Percentiles rank a stretch among this genome's conserved stretches.
phyloP scores from a whole-genome alignment of 2,113 vertebrate species.

The Chloroceryle aenea region DNA sequence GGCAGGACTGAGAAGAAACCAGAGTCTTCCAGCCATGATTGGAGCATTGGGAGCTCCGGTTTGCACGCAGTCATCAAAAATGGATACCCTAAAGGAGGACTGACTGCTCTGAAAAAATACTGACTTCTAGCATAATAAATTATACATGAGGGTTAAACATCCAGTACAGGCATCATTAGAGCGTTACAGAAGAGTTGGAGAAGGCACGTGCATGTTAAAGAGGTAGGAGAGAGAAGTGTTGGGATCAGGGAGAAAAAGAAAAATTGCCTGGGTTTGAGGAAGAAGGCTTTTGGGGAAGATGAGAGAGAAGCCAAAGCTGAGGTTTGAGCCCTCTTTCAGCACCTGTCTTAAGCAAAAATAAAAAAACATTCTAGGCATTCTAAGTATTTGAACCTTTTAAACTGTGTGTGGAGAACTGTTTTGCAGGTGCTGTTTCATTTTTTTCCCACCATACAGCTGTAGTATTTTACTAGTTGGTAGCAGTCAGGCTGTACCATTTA shows the following conservation, averaged over 20 bases:
- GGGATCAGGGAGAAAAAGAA: neutral
- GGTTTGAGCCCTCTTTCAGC: neutral
- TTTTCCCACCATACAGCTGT: neutral
- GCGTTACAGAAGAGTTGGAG: slow-evolving; percentile 51
- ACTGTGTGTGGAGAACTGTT: neutral
- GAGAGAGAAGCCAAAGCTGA: slow-evolving; percentile 49
- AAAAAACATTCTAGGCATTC: neutral
- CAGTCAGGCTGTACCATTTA: neutral
- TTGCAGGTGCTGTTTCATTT: neutral
- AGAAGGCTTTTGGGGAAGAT: neutral
- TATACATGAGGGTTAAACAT: neutral
- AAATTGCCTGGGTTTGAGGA: neutral
- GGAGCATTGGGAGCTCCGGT: slow-evolving; percentile 78
- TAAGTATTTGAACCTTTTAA: slow-evolving; percentile 18
- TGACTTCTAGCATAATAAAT: neutral
- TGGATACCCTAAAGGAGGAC: slow-evolving; percentile 80
- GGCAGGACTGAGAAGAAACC: slow-evolving; percentile 91
- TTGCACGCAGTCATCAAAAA: slow-evolving; percentile 72
- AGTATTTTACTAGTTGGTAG: neutral
- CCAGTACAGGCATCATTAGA: neutral
- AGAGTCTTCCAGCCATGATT: slow-evolving; percentile 91
- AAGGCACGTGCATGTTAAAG: slow-evolving; percentile 63
- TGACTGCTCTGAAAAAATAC: slow-evolving; percentile 5
- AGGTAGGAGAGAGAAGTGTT: neutral
- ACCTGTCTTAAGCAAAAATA: neutral